A percentile compares a stretch with the other conserved stretches of the same genome.
Conservation (phyloP, 2,888 invertebrate species). For the Drosophila pullipes region DNA sequence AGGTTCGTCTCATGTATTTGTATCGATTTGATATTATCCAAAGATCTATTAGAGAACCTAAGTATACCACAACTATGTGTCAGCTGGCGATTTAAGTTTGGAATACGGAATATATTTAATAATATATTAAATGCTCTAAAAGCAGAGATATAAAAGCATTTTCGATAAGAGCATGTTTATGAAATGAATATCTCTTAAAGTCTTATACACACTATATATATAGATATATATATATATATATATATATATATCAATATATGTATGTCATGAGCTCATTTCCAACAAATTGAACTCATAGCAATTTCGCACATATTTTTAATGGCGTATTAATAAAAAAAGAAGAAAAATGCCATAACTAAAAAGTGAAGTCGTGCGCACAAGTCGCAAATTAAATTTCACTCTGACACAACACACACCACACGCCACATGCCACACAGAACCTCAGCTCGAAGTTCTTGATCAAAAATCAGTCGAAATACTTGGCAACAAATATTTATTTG, state of each 20-base stretch:
- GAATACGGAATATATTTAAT: not conserved
- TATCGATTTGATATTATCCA: not conserved
- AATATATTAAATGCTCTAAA: not conserved
- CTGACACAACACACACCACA: not conserved
- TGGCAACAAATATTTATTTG: not conserved
- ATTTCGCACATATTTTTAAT: not conserved
- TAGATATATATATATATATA: not conserved
- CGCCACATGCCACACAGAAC: not conserved
- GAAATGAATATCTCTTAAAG: not conserved
- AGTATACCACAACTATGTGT: not conserved
- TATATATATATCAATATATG: not conserved
- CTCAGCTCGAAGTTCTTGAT: not conserved
- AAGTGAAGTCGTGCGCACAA: constrained; percentile 5
- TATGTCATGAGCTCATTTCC: not conserved
- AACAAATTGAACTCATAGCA: not conserved
- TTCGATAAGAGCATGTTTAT: not conserved
- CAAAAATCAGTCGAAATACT: not conserved
- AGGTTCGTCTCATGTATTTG: not conserved
- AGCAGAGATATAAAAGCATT: not conserved
- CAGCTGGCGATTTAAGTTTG: not conserved
- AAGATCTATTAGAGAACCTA: too few species aligned
- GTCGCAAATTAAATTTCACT: constrained; percentile 5
- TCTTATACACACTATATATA: too few species aligned
- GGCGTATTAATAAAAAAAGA: not conserved
- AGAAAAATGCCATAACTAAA: not conserved